Base-by-base conservation (phyloP, 1,140 invertebrate genomes). In the Zeugodacus cucurbitae region DNA sequence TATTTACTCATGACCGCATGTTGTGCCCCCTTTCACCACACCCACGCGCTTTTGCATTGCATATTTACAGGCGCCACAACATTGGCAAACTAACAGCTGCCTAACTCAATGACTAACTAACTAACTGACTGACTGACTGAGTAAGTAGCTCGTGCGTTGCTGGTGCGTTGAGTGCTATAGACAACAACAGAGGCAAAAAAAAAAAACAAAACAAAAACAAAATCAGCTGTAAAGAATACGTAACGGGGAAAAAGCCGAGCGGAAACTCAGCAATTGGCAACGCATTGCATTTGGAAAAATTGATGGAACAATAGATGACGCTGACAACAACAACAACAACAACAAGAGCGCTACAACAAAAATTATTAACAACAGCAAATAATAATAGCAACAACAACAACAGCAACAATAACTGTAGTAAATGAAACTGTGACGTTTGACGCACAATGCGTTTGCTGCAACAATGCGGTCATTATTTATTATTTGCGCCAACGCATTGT, bases 401-500 rank as follows among this genome's bases (percentile, higher is more conserved):
- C 70, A 82, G 48, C 74, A 82, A 82, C 74, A 48, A 82, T 26
- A 26, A n/a, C 0, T 62, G 26, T 26, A 7, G 6, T 26, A 62
- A 62, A 62, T 62, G n/a, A 11, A 82, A 82, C 74, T 44, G n/a
- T 82, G 41, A 82, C 74, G 74, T 48, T n/a, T 82, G 41, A 82
- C 74, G 74, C 74, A 82, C 74, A 82, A 82, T 82, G 74, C 74
- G 74, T 82, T 82, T n/a, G 74, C 74, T 48, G 74, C 74, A 82
- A 82, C 74, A 82, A 82, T 48, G 74, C 44, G 74, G n/a, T 82
- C 74, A 82, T 82, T 82, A 82, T 82, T 82, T 82, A 82, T 82
- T 54, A 82, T 82, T 82, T 82, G 41, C 74, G 10, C 41, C 74
- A 82, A 82, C 29, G 29, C 44, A 57, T 29, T 29, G 11, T 17